phyloP scores from a whole-genome alignment of 2,888 invertebrate species.

The Drepana falcataria region DNA sequence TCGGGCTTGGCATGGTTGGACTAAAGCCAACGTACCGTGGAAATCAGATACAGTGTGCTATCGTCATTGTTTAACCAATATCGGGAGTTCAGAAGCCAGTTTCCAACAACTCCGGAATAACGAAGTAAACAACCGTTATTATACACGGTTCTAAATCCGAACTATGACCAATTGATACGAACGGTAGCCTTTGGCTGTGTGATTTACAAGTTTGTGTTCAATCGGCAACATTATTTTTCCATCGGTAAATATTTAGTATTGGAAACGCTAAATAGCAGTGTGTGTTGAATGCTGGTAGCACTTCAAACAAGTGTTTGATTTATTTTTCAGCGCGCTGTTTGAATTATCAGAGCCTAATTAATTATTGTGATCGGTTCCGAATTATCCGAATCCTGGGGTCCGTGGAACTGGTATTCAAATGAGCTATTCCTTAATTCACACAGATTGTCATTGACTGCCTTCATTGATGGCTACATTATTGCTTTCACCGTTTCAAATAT shows the following conservation, averaged over 20 bases:
- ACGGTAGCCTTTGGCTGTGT: constrained; percentile 19
- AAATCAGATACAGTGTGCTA: constrained; percentile 38
- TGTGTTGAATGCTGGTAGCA: not conserved
- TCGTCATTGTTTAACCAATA: constrained; percentile 51
- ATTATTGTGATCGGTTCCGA: not conserved
- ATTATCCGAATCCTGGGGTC: too few relatives aligned
- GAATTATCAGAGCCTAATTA: not conserved
- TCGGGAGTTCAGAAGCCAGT: constrained; percentile 19
- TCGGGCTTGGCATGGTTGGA: constrained; percentile 54
- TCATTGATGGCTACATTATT: too few relatives aligned
- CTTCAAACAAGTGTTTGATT: not conserved
- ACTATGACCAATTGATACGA: constrained; percentile 36
- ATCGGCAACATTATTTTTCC: constrained; percentile 37
- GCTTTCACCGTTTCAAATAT: too few relatives aligned
- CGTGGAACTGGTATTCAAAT: too few relatives aligned
- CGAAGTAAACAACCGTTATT: constrained; percentile 19
- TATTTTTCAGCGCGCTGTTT: not conserved
- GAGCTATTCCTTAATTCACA: too few relatives aligned
- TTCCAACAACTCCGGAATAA: constrained; percentile 26
- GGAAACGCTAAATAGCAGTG: constrained; percentile 6
- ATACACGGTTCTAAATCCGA: constrained; percentile 30
- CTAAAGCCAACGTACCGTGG: constrained; percentile 53
- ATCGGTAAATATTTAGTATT: constrained; percentile 7
- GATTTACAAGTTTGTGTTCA: constrained; percentile 26
- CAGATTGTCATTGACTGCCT: too few relatives aligned